Conservation (phyloP, 2,888 invertebrate species). For the Calameuta idolon region DNA sequence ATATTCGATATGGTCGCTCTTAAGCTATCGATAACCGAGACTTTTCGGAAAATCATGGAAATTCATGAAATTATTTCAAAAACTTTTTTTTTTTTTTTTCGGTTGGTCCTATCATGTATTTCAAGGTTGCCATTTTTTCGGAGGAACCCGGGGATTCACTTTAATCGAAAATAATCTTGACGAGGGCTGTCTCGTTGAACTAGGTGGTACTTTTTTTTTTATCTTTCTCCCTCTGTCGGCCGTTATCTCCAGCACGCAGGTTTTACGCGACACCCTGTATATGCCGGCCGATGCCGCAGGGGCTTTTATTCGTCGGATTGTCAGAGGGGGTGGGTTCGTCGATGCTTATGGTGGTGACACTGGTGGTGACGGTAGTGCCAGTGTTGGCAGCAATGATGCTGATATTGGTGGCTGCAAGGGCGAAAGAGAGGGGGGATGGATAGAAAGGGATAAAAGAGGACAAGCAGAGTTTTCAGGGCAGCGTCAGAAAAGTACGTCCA, state of each 20-base stretch:
- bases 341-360: neutral
- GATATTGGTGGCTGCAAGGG: slow-evolving; percentile 1
- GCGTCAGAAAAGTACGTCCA: too few relatives aligned
- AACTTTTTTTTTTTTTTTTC: neutral
- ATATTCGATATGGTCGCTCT: neutral
- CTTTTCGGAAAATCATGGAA: too few relatives aligned
- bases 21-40: neutral
- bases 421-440: neutral
- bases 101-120: neutral
- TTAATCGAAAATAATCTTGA: neutral
- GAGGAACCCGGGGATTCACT: neutral
- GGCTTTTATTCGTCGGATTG: neutral
- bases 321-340: neutral
- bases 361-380: neutral
- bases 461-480: neutral
- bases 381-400: neutral
- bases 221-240: neutral
- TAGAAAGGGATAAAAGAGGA: neutral
- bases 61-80: neutral
- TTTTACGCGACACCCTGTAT: neutral
- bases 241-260: neutral
- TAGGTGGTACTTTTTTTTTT: neutral
- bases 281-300: neutral
- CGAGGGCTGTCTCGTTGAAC: neutral
- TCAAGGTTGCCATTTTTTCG: neutral